A percentile compares a stretch with the other conserved stretches of the same genome.
Evolutionary conservation across 2,113 vertebrate genomes (phyloP).

Genomic region (Malurus melanocephalus): DNA sequence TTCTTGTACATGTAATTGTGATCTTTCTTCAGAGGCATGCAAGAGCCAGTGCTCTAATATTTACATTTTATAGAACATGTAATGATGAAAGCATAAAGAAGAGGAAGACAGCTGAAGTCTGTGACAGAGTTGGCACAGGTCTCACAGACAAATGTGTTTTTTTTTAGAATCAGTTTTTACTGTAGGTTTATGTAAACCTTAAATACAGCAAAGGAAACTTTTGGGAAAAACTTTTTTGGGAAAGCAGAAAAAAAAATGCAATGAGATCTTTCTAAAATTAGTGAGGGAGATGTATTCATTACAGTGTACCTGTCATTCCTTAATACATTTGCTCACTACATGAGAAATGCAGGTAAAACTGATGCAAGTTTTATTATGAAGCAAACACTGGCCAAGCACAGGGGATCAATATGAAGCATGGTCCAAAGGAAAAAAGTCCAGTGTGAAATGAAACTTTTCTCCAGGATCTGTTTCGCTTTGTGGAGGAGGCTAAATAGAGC

Average conservation of each 20-base stretch:
- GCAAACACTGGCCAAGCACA: not conserved
- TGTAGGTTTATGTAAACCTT: not conserved
- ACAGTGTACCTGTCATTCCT: not conserved
- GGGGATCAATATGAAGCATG: not conserved
- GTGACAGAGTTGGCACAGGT: not conserved
- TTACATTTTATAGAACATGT: not conserved
- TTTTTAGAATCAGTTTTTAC: not conserved
- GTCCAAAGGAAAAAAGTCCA: not conserved
- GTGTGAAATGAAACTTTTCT: not conserved
- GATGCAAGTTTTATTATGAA: not conserved
- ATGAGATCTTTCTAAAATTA: not conserved
- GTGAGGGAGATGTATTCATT: not conserved
- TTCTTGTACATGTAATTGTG: not conserved
- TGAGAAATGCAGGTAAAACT: not conserved
- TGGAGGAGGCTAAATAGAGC: not conserved
- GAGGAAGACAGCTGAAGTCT: not conserved
- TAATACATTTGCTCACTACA: not conserved
- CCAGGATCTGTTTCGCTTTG: not conserved
- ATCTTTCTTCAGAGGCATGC: not conserved
- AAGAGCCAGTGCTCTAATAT: not conserved
- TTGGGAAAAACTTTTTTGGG: too few relatives aligned
- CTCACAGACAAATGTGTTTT: not conserved
- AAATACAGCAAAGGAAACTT: not conserved
- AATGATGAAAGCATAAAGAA: not conserved
- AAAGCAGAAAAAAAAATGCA: not conserved